Percentiles rank a stretch among this genome's conserved stretches.
These are phyloP conservation scores for Amphibalanus amphitrite DNA, from an alignment of 1,140 invertebrate genomes.

Conservation along the genomic window DNA sequence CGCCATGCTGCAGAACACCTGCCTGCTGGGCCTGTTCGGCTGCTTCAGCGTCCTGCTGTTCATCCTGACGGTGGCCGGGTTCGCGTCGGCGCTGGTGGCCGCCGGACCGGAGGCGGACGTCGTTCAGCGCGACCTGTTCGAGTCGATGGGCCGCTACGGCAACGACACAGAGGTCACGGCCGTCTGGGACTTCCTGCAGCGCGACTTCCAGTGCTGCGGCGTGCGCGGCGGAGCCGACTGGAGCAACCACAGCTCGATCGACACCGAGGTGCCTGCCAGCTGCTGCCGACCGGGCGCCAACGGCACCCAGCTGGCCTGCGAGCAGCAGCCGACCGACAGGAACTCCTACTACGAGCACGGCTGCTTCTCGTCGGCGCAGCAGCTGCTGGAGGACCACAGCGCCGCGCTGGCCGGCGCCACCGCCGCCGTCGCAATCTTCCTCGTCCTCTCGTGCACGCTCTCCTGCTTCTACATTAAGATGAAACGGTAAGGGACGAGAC, in stretches of 20 bases:
- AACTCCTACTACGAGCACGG: not conserved
- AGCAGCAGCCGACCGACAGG: not conserved
- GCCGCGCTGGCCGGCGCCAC: not conserved
- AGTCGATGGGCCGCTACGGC: not conserved
- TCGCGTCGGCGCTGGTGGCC: not conserved
- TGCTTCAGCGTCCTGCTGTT: not conserved
- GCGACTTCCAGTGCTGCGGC: not conserved
- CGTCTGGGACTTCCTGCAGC: not conserved
- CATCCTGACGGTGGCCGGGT: not conserved
- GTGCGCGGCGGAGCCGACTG: not conserved
- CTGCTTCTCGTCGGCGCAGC: not conserved
- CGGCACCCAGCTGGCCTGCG: not conserved
- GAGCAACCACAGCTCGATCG: not conserved
- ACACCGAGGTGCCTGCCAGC: not conserved
- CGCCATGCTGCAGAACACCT: slow-evolving; percentile 18
- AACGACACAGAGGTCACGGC: not conserved
- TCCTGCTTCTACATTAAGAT: not conserved
- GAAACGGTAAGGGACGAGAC: not conserved
- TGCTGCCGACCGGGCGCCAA: not conserved
- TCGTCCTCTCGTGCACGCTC: not conserved
- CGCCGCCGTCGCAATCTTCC: not conserved
- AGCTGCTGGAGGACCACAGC: not conserved
- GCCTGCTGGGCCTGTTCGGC: slow-evolving; percentile 15
- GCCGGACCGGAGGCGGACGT: too few species aligned
- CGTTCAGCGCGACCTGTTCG: not conserved